Base-by-base conservation (phyloP, 2,888 invertebrate genomes). In the Chymomyza caudatula region DNA sequence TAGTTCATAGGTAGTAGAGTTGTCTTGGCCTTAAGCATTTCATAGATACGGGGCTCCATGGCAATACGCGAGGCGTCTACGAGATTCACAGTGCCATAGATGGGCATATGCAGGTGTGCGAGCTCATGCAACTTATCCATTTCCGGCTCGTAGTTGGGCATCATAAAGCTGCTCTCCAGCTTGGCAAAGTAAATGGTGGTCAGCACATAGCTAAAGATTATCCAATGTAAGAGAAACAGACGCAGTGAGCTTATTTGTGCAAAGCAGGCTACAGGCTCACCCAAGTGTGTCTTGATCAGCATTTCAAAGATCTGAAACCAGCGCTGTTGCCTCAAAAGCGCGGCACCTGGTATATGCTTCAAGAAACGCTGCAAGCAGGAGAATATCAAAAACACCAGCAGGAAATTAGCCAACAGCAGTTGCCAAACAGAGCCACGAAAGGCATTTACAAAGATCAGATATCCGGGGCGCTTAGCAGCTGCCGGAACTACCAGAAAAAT, bases 161-260 rank as follows among this genome's bases (percentile, higher is more conserved):
- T 80, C 0, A 90, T 85, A 47, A 90, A 88, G 8, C 78, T 83
- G 49, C 90, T 90, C 52, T 89, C 89, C 59, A 90, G 64, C 55
- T 90, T 89, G 20, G 88, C 89, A 29, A 89, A 85, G 59, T 89
- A 89, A 19, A 89, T 78, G 25, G 71, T 78, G 2, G 86, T 88
- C 55, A 88, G 59, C 0, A 90, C 76, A 51, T 89, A 89, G 25
- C 87, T 85, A 44, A 88, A 90, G 5, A 89, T 60, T 4, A 90
- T 85, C 90, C 90, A 90, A 3, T 79, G 69, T 25, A 89, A 79
- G 3, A 90, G 78, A 6, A 87, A 84, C 19, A 71, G 63, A 0
- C 89, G 85, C 52, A 89, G 53, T 0, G 88, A 86, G 61, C 82
- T 87, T 15, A 80, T 73, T 2, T 67, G 62, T 0, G 87, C 74